Evolutionary conservation across 2,888 invertebrate genomes (phyloP), one percentile per base, ranked within the genome.

Genomic region (Melinaea marsaeus): DNA sequence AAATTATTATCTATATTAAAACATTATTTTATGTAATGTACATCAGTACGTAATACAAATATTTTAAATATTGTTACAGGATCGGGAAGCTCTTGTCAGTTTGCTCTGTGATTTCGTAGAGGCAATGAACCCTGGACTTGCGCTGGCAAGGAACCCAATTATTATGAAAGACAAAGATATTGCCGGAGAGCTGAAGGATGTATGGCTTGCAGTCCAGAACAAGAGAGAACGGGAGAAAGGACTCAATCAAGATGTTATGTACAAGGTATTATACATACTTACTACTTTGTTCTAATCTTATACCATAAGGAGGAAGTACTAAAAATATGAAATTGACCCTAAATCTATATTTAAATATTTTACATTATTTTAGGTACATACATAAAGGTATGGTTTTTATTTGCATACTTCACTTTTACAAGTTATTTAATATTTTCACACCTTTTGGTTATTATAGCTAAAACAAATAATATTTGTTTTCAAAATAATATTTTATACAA

Each of bases 91-190:
- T n/a, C 84, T 95, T 72, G 93, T 95, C 46, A 94, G 93, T 73
- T 84, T 94, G 22, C 91, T 95, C 71, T 92, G 94, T 74, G 94
- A 95, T 81, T 95, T 94, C 78, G 94, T 95, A 46, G 95, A 95
- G 78, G 93, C 93, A 13, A 94, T 94, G 94, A 95, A 95, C 75
- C 92, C 93, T 3, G 94, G 93, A 0, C 82, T 95, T 45, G 80
- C 90, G 67, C 86, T 95, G 69, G 86, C 92, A 35, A 88, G 94
- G 75, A 81, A 72, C n/a, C 93, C 93, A 2, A 78, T 92, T 13
- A 93, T 95, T 69, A 77, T 95, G 42, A 93, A 92, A 73, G 94
- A 95, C 74, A 86, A 94, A 34, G 95, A 95, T 78, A 88, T 95
- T 65, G 93, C 94, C 0, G 95, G 95, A 0, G 95, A 95, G 78